Conservation (phyloP, 1,140 invertebrate species). For the Microplitis mediator region DNA sequence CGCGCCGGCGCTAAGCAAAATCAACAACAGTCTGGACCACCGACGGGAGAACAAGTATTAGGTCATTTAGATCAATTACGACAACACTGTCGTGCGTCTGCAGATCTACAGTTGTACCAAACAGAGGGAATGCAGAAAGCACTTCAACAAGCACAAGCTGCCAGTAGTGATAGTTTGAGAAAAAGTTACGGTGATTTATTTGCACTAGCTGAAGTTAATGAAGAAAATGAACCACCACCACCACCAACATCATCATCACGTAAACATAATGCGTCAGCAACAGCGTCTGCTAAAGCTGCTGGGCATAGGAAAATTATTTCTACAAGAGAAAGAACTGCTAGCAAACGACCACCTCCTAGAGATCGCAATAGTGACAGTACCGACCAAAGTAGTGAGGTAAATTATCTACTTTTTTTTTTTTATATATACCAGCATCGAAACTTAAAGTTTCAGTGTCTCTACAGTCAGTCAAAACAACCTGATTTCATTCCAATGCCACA, state of each 20-base stretch:
- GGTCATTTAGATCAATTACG: constrained; percentile 91
- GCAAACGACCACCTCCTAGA: constrained; percentile 64
- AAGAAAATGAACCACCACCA: constrained; percentile 64
- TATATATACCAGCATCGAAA: not conserved
- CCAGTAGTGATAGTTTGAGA: constrained; percentile 82
- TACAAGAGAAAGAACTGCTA: constrained; percentile 58
- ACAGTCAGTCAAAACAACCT: too few relatives aligned
- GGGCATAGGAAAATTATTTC: constrained; percentile 58
- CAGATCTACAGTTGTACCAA: constrained; percentile 71
- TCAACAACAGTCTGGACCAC: constrained; percentile 64
- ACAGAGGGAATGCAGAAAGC: constrained; percentile 89
- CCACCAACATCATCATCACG: constrained; percentile 65
- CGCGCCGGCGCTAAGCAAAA: constrained; percentile 69
- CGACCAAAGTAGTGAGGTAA: constrained; percentile 81
- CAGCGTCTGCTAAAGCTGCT: constrained; percentile 47
- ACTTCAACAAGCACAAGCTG: constrained; percentile 77
- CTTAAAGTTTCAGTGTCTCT: too few relatives aligned
- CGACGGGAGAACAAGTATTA: constrained; percentile 81
- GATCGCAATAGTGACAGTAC: constrained; percentile 70
- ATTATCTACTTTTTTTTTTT: constrained; percentile 32
- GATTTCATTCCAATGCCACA: too few relatives aligned
- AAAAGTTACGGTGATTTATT: constrained; percentile 92
- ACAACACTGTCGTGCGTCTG: constrained; percentile 70
- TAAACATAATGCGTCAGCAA: constrained; percentile 61
- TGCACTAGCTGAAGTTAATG: constrained; percentile 87